Base-by-base conservation (phyloP, 2,888 invertebrate genomes). In the Onthophagus sagittarius region DNA sequence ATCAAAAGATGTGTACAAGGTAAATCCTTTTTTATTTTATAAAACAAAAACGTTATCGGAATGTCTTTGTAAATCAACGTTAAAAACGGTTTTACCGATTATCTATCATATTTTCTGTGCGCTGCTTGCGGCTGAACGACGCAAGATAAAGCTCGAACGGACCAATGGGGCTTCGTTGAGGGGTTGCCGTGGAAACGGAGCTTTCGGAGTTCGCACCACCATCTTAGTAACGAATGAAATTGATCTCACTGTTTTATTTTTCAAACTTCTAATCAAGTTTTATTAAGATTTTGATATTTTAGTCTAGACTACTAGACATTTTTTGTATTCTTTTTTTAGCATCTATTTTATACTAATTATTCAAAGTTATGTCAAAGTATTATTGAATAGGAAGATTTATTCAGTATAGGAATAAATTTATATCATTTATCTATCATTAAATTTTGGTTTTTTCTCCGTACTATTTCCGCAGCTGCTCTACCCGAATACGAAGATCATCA, bases 1-100 rank as follows among this genome's bases (percentile, higher is more conserved):
- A 80, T 83, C 70, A 85, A 85, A 78, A 76, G 85, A 71, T 77
- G 80, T 23, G 74, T 80, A 70, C 82, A 82, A 80, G 84, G 85
- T 85, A 76, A 81, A 82, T 79, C 67, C 23, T 23, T 23, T 23
- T 23, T 23, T 23, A 23, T 23, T 23, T 23, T 23, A 1, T 3
- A 15, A 15, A 23, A 23, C 62, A 11, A 62, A 62, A 62, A 62
- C n/a, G n/a, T n/a, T n/a, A n/a, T n/a, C n/a, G n/a, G n/a, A n/a
- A n/a, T n/a, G n/a, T n/a, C n/a, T n/a, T n/a, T n/a, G 11, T 23
- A 14, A 69, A 32, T 11, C 31, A 13, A 69, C 74, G 74, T 72
- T 74, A 72, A 73, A 74, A 73, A 76, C 72, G 73, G 39, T 11
- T 53, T 11, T 53, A 53, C 39, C 39, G 39, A 53, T 53, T 53